These are phyloP conservation scores for Monochamus alternatus DNA, from an alignment of 2,888 invertebrate species.

Conservation along the genomic window DNA sequence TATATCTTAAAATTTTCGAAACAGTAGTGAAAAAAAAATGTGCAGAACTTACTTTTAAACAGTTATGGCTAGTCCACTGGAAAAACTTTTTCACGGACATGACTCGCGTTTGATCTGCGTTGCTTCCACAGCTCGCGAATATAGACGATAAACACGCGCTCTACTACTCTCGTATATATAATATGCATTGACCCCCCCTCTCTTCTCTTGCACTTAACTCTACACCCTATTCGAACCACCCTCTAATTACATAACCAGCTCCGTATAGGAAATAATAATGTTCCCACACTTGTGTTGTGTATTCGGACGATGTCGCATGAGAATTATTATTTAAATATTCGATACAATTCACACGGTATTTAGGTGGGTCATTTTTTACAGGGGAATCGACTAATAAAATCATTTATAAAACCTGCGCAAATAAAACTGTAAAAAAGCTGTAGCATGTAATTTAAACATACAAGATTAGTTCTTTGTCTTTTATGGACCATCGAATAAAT, in stretches of 20 bases:
- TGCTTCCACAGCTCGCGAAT: conserved; percentile 27
- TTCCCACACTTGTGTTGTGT: conserved; percentile 60
- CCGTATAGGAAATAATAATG: conserved; percentile 56
- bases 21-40: conserved; percentile 16
- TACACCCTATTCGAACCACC: conserved; percentile 54
- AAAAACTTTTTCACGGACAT: conserved; percentile 63
- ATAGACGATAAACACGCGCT: conserved; percentile 43
- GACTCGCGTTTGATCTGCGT: conserved; percentile 20
- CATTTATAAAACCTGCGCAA: no score
- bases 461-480: no score
- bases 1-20: neutral
- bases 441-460: no score
- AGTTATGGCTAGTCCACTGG: conserved; percentile 60
- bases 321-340: conserved; percentile 46
- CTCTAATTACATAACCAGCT: conserved; percentile 64
- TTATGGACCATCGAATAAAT: no score
- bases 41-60: conserved; percentile 60
- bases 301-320: conserved; percentile 32
- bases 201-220: conserved; percentile 46
- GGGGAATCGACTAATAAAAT: neutral
- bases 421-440: no score
- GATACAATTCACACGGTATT: conserved; percentile 53
- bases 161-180: conserved; percentile 38
- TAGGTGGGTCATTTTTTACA: conserved; percentile 28
- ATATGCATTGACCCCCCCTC: conserved; percentile 44